Base-by-base conservation (phyloP, 2,113 vertebrate species). In the Elaphurus davidianus region DNA sequence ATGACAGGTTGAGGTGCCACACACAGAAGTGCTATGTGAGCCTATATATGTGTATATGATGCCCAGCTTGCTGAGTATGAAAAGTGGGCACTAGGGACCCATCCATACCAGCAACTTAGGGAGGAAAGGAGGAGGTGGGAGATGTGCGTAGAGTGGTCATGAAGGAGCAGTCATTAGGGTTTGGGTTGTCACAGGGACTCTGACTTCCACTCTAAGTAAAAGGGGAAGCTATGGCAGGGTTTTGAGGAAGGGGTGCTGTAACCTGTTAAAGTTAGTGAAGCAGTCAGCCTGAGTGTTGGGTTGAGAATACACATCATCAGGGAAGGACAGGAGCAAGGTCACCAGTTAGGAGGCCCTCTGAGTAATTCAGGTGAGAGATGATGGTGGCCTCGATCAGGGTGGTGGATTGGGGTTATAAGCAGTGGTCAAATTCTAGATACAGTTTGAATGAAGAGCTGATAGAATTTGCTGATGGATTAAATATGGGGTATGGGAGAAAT, bases 1-100 rank as follows among this genome's bases (percentile, higher is more conserved):
- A 1, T 0, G 25, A 21, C 9, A 74, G 40, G 47, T 47, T 1
- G 47, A 25, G 7, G 64, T 2, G 84, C 7, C 45, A 16, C 25
- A 15, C 27, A 0, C 0, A n/a, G 10, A 3, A 64, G 79, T 21
- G 3, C 36, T 12, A 0, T 3, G 9, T 0, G 10, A 78, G 45
- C 25, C 86, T 25, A 19, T 12, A 4, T n/a, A 2, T 15, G 19
- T 3, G 0, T 27, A 3, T 16, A 25, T 17, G 85, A 55, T 2
- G 16, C 28, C 28, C 47, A 5, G 40, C 23, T 52, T 13, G 23
- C 11, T 40, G 36, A 33, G 40, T n/a, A 2, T 28, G 85, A 12
- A 33, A 54, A 84, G 16, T 47, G 36, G 54, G 43, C 6, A 0
- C 7, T 8, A 36, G 33, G 23, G 28, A 28, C 10, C 67, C 10